Evolutionary conservation across 2,797 vertebrate species (phyloP).

Genomic region (Trachurus trachurus): DNA sequence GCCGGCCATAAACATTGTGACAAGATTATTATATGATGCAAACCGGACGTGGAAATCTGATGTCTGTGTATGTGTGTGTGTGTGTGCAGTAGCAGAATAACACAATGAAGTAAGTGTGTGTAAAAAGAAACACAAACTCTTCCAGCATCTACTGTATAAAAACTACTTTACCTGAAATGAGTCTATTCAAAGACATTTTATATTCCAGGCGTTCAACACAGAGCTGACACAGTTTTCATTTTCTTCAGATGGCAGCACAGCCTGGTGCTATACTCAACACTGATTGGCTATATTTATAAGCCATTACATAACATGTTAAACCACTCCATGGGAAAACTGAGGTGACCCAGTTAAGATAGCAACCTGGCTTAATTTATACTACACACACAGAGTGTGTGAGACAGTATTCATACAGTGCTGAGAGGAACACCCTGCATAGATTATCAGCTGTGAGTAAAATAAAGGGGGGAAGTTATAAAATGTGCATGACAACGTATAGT

Average conservation of each 20-base stretch:
- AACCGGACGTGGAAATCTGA: constrained; percentile 24
- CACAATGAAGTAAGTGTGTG: not conserved
- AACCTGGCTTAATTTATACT: constrained; percentile 69
- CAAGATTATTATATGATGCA: constrained; percentile 37
- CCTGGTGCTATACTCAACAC: constrained; percentile 51
- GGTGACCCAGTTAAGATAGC: constrained; percentile 71
- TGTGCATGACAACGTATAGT: constrained; percentile 1
- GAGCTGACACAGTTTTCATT: constrained; percentile 51
- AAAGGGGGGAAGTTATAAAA: not conserved
- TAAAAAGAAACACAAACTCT: not conserved
- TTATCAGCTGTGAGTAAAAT: constrained; percentile 8
- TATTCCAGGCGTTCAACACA: constrained; percentile 30
- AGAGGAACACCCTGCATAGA: not conserved
- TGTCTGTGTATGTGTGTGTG: not conserved
- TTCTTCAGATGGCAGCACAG: constrained; percentile 45
- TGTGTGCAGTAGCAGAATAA: not conserved
- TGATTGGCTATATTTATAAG: constrained; percentile 77
- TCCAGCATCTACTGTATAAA: not conserved
- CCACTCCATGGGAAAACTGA: constrained; percentile 74
- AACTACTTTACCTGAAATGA: constrained; percentile 18
- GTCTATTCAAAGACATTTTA: constrained; percentile 18
- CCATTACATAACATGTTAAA: constrained; percentile 77
- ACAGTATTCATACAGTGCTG: constrained; percentile 20
- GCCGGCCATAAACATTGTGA: constrained; percentile 39
- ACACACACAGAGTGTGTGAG: constrained; percentile 14